Percentiles rank a stretch among this genome's conserved stretches.
Conservation (phyloP, 2,888 invertebrate species). For the Agonopterix subpropinquella region DNA sequence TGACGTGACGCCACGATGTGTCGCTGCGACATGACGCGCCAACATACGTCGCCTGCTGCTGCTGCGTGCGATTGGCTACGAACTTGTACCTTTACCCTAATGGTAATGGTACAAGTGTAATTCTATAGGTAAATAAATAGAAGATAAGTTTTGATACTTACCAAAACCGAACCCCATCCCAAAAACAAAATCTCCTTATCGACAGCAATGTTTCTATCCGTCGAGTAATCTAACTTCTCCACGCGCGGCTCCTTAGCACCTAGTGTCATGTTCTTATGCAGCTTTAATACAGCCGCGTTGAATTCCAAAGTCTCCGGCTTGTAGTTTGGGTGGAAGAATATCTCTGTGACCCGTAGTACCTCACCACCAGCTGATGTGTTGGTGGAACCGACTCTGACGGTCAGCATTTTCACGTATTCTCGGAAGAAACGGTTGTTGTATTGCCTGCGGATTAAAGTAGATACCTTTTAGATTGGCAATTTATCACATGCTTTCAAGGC, state of each 20-base stretch:
- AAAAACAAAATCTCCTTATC: slow-evolving; percentile 47
- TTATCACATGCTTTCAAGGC: too few species aligned
- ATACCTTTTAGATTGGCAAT: too few species aligned
- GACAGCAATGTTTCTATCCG: slow-evolving; percentile 33
- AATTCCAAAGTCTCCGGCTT: slow-evolving; percentile 55
- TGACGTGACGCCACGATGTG: too few species aligned
- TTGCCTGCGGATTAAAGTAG: slow-evolving; percentile 36
- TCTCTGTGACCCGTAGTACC: slow-evolving; percentile 41
- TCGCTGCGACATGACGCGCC: too few species aligned
- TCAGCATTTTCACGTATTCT: slow-evolving; percentile 62
- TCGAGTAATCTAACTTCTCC: slow-evolving; percentile 30
- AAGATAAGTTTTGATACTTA: slow-evolving; percentile 20
- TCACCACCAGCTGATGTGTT: slow-evolving; percentile 59
- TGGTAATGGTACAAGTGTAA: too few species aligned
- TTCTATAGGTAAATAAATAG: too few species aligned
- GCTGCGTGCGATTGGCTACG: too few species aligned
- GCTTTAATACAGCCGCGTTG: slow-evolving; percentile 50
- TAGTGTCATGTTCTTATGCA: slow-evolving; percentile 47
- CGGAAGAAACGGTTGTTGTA: slow-evolving; percentile 67
- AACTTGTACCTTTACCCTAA: too few species aligned
- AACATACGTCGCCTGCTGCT: too few species aligned
- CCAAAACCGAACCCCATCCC: slow-evolving; percentile 65
- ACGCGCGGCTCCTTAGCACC: slow-evolving; percentile 18
- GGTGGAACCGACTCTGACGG: slow-evolving; percentile 51
- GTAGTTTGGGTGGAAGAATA: slow-evolving; percentile 67